Conservation (phyloP, 2,888 invertebrate species). For the Venusia cambrica region DNA sequence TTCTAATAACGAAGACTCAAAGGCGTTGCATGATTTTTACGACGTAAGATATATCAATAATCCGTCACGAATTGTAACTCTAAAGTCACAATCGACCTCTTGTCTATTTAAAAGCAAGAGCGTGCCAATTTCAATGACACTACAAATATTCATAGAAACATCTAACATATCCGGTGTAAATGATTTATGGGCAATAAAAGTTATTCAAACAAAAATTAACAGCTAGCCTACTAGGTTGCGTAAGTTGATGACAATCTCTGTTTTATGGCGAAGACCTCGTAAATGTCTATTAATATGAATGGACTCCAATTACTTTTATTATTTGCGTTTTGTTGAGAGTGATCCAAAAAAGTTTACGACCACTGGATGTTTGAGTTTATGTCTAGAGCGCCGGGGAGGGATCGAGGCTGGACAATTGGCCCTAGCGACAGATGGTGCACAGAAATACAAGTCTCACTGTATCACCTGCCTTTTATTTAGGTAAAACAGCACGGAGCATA, state of each 20-base stretch:
- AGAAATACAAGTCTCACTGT: too few species aligned
- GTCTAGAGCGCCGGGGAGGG: slow-evolving; percentile 46
- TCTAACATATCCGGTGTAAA: slow-evolving; percentile 54
- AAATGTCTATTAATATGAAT: slow-evolving; percentile 82
- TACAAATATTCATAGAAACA: slow-evolving; percentile 45
- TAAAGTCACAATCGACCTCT: slow-evolving; percentile 27
- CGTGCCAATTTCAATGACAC: slow-evolving; percentile 46
- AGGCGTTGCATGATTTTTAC: slow-evolving; percentile 19
- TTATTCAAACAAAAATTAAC: slow-evolving; percentile 67
- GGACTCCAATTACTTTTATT: slow-evolving; percentile 81
- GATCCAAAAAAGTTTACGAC: slow-evolving; percentile 78
- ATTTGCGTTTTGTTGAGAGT: slow-evolving; percentile 76
- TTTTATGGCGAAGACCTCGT: slow-evolving; percentile 76
- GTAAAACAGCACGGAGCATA: slow-evolving; percentile 17
- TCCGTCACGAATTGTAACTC: slow-evolving; percentile 8
- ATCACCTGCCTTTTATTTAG: slow-evolving; percentile 44
- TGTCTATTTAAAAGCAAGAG: slow-evolving; percentile 25
- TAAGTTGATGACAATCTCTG: slow-evolving; percentile 78
- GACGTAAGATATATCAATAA: slow-evolving; percentile 28
- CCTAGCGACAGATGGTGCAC: slow-evolving; percentile 59
- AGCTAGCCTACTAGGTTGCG: slow-evolving; percentile 51
- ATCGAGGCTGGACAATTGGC: slow-evolving; percentile 53
- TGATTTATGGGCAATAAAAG: slow-evolving; percentile 63
- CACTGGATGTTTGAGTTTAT: slow-evolving; percentile 66
- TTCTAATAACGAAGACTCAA: slow-evolving; percentile 24